Evolutionary conservation across 1,140 invertebrate species (phyloP).

Genomic region (Philotrypesis tridentata): DNA sequence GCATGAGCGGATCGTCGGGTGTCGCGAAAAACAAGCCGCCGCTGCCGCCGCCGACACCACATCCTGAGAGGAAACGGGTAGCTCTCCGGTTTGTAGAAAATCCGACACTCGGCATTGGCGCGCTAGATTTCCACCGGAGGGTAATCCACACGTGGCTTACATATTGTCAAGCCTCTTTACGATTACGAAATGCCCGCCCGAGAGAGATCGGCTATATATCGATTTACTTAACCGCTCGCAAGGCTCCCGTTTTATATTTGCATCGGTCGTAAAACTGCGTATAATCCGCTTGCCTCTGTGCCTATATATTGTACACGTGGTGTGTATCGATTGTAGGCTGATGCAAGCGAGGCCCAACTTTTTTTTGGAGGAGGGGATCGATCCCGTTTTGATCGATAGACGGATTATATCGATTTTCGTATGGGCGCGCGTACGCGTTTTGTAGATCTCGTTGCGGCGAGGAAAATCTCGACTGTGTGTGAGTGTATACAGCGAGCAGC

Average conservation of each 20-base stretch:
- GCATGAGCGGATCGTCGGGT: too few relatives aligned
- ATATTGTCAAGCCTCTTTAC: constrained; percentile 28
- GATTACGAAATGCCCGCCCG: constrained; percentile 29
- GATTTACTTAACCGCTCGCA: constrained; percentile 15
- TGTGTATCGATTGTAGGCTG: too few relatives aligned
- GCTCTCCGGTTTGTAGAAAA: constrained; percentile 49
- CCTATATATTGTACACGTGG: too few relatives aligned
- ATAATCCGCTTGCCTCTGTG: too few relatives aligned
- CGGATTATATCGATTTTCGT: too few relatives aligned
- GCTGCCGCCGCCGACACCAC: background rate
- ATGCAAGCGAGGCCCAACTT: too few relatives aligned
- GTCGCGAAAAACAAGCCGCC: constrained; percentile 15
- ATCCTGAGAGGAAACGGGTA: constrained; percentile 15
- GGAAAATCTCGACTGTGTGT: background rate
- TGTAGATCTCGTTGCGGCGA: too few relatives aligned
- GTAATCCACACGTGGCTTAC: constrained; percentile 41
- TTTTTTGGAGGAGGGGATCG: too few relatives aligned
- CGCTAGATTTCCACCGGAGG: constrained; percentile 31
- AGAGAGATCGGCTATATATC: background rate
- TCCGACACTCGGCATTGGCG: constrained; percentile 58
- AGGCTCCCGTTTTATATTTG: background rate
- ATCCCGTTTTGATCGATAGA: background rate
- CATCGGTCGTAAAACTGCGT: background rate
- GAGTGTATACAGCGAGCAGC: background rate
- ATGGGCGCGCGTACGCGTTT: too few relatives aligned